Evolutionary conservation across 2,797 vertebrate species (phyloP).

Genomic region (Potorous gilbertii): DNA sequence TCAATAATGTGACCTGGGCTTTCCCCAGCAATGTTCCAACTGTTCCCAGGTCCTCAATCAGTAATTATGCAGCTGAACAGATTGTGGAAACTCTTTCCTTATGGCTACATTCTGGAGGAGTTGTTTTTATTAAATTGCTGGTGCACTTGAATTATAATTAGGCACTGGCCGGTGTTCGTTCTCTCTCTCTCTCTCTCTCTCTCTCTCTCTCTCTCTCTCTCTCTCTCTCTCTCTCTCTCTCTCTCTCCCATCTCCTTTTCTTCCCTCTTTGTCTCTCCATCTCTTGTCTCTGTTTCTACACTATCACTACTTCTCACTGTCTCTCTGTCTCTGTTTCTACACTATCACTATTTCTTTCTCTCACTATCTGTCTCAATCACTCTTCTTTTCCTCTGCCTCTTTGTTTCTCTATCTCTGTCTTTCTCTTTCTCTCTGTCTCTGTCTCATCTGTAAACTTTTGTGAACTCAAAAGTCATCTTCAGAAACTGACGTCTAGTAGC

Average conservation of each 20-base stretch:
- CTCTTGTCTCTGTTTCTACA: neutral
- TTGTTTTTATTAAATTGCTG: constrained; percentile 81
- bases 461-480: constrained; percentile 44
- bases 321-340: neutral
- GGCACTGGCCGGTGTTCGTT: constrained; percentile 53
- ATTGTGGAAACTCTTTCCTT: constrained; percentile 87
- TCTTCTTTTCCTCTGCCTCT: neutral
- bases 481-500: constrained; percentile 55
- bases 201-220: constrained; percentile 20
- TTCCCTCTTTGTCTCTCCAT: neutral
- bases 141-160: constrained; percentile 84
- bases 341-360: neutral
- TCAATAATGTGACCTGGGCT: constrained; percentile 85
- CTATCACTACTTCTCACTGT: neutral
- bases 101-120: constrained; percentile 85
- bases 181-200: neutral
- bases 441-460: neutral
- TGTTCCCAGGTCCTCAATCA: constrained; percentile 86
- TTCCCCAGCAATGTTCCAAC: constrained; percentile 86
- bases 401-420: neutral
- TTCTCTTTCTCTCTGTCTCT: neutral
- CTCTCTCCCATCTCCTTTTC: neutral
- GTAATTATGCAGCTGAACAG: constrained; percentile 89
- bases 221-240: neutral
- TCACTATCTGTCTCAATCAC: neutral